phyloP scores from a whole-genome alignment of 2,113 vertebrate genomes.

The Sinocyclocheilus rhinocerous region DNA sequence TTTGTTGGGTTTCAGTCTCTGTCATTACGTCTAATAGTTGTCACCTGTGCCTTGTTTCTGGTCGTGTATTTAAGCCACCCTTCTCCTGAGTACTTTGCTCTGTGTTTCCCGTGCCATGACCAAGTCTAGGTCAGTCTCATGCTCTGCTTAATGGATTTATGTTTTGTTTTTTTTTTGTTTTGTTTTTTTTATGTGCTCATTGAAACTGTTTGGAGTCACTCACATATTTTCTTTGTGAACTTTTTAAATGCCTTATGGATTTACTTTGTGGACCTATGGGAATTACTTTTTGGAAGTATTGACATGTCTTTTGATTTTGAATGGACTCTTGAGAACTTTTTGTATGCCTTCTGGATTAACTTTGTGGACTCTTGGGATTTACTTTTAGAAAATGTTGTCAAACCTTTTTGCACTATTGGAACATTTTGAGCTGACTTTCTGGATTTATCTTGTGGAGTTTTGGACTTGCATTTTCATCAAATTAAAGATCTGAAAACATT shows the following conservation, averaged over 20 bases:
- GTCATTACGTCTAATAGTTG: neutral
- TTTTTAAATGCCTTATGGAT: too few relatives aligned
- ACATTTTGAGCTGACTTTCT: neutral
- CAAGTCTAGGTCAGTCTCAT: neutral
- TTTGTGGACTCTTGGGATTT: neutral
- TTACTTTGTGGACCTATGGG: too few relatives aligned
- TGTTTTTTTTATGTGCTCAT: too few relatives aligned
- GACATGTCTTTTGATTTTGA: too few relatives aligned
- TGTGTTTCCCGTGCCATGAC: neutral
- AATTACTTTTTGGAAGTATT: too few relatives aligned
- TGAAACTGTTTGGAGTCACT: too few relatives aligned
- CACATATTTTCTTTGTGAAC: too few relatives aligned
- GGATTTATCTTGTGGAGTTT: neutral
- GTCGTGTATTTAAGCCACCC: neutral
- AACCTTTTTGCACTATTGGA: neutral
- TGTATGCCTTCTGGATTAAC: too few relatives aligned
- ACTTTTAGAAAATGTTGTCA: neutral
- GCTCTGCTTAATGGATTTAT: neutral
- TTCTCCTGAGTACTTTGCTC: neutral
- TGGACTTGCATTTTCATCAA: neutral
- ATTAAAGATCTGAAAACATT: too few relatives aligned
- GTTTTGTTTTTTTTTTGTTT: too few relatives aligned
- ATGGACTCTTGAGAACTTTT: too few relatives aligned
- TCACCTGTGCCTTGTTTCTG: neutral
- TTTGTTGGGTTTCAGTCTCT: neutral